Base-by-base conservation (phyloP, 2,113 vertebrate species). In the Leuciscus idus region DNA sequence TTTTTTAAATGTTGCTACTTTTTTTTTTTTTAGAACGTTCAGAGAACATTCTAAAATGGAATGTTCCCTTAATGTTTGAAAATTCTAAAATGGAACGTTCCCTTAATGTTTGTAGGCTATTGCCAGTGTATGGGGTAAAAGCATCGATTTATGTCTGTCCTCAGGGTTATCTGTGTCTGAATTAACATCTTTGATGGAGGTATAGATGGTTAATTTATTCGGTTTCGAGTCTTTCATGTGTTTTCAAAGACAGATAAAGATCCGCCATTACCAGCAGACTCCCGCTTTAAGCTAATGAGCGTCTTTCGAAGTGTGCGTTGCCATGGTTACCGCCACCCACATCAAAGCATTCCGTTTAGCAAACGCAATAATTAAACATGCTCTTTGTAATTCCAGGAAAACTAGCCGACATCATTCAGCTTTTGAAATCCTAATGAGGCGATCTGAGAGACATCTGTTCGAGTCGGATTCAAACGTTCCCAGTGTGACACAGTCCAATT, bases 251-350 rank as follows among this genome's bases (percentile, higher is more conserved):
- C 30, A 17, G 7, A 68, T 36, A 33, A 19, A 33, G 64, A 68
- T 33, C 64, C 19, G 30, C 15, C 64, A 33, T 33, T 19, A 68
- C 15, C 28, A 33, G 30, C 7, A 33, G 28, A 68, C 19, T 19
- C 64, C 5, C 36, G 48, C 61, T 64, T 62, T 64, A 64, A 64
- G 4, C 11, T 33, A 68, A 68, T 68, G 15, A 36, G 30, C 30
- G 0, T 66, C 62, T 66, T 6, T 50, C 3, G 59, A 9, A 61
- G 78, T 30, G 9, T 28, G 36, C 0, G n/a, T 83, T 88, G 64
- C 84, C 64, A 30, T 21, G 23, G 84, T 72, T 78, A 86, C 84
- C 52, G 64, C 84, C 39, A 55, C 55, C 52, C 64, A 33, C 73
- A 83, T 62, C 62, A 87, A 59, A 80, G 57, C 68, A n/a, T 26